Base-by-base conservation (phyloP, 2,113 vertebrate species). In the Coreoperca whiteheadi region DNA sequence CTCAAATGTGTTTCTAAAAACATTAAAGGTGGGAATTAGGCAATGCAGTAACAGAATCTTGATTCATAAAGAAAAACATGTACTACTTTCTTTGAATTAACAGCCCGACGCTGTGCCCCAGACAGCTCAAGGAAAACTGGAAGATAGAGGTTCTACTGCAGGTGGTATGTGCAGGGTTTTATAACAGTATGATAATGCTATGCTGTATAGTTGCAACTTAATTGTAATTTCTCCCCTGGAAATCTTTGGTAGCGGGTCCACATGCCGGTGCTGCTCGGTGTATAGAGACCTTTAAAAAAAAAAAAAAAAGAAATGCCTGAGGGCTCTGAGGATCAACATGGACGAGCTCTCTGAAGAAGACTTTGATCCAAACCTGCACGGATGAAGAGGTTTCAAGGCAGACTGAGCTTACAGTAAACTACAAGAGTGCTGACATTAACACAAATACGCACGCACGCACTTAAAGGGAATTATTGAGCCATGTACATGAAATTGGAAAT, bases 401-500 rank as follows among this genome's bases (percentile, higher is more conserved):
- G 51, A 23, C n/a, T 15, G 54, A 63, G 11, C 60, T 76, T 12
- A 72, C 34, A 28, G 69, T 37, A 21, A 50, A 56, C 37, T 9
- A 72, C 48, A n/a, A 53, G 43, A 59, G n/a, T 12, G 8, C 32
- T 28, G 10, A 48, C 69, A 56, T 46, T 9, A 23, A 50, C 50
- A 23, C 50, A 39, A 50, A 48, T 25, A 34, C 66, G 21, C 37
- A 61, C 50, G 23, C 20, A 23, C n/a, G n/a, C 16, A 37, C 20
- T 4, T 2, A 54, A 5, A 7, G 6, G 11, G 32, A 73, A 66
- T 54, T 64, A 86, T 39, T 48, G 74, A 86, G n/a, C 25, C 54
- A 71, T 39, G 48, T 60, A 39, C 46, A 65, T 30, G 23, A 84
- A 65, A 80, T 37, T 54, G 59, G 67, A 79, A 89, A 39, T 73